phyloP scores from a whole-genome alignment of 1,140 invertebrate genomes.

The Drosophila saltans region DNA sequence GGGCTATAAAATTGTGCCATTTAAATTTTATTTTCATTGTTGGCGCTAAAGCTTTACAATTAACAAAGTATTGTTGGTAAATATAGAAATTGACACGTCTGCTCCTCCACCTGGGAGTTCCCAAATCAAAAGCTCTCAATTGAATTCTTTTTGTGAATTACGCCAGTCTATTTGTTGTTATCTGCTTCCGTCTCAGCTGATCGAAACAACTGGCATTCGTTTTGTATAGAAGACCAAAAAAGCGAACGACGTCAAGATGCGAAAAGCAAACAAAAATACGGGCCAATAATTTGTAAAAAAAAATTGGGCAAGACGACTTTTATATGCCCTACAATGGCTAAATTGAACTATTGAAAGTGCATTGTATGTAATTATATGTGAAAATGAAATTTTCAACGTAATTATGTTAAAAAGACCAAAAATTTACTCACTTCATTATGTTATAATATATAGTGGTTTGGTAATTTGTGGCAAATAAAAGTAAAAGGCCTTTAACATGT shows the following conservation, averaged over 20 bases:
- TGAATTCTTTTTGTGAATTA: neutral
- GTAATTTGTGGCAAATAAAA: too few species aligned
- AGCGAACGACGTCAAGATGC: slow-evolving; percentile 54
- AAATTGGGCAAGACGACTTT: slow-evolving; percentile 21
- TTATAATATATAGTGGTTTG: too few species aligned
- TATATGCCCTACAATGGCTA: slow-evolving; percentile 25
- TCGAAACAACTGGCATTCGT: slow-evolving; percentile 41
- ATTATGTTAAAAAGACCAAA: too few species aligned
- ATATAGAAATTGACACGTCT: slow-evolving; percentile 11
- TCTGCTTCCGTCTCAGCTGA: slow-evolving; percentile 41
- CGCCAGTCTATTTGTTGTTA: neutral
- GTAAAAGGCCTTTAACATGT: slow-evolving; percentile 7
- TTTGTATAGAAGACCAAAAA: slow-evolving; percentile 70
- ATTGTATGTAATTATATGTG: too few species aligned
- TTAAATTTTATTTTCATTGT: neutral
- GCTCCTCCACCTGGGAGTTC: slow-evolving; percentile 1
- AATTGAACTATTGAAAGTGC: too few species aligned
- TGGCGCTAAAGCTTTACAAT: slow-evolving; percentile 2
- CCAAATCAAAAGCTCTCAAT: slow-evolving; percentile 6
- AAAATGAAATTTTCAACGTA: too few species aligned
- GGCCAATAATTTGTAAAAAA: slow-evolving; percentile 34
- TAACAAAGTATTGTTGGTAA: neutral
- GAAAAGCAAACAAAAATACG: slow-evolving; percentile 57
- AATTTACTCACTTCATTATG: too few species aligned
- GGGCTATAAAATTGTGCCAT: slow-evolving; percentile 14